These are phyloP conservation scores for Junonia oenone DNA, from an alignment of 2,888 invertebrate species.

Conservation along the genomic window DNA sequence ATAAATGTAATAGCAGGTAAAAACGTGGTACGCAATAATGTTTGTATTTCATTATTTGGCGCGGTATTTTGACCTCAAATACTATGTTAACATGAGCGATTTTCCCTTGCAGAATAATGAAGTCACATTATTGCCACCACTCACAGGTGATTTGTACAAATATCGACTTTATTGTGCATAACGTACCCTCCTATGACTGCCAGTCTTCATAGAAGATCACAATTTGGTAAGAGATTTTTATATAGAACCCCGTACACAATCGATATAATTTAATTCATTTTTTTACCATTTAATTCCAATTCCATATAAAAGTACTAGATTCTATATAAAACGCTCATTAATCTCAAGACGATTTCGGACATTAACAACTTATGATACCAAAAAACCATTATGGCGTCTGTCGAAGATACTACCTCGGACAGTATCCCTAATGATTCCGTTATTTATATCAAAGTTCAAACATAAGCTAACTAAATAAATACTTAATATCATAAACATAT, in stretches of 20 bases:
- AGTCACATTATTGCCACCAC: slow-evolving; percentile 6
- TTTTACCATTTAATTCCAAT: neutral
- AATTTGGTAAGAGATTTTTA: slow-evolving; percentile 47
- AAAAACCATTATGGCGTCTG: slow-evolving; percentile 4
- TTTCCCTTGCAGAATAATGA: slow-evolving; percentile 1
- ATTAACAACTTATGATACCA: slow-evolving; percentile 13
- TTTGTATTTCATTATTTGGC: neutral
- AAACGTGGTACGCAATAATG: neutral
- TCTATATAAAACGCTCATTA: slow-evolving; percentile 30
- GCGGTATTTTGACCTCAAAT: neutral
- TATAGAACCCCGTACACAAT: slow-evolving; percentile 43
- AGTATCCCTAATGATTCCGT: neutral
- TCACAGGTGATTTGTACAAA: slow-evolving; percentile 64
- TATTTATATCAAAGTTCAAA: slow-evolving; percentile 27
- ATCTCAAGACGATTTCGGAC: slow-evolving; percentile 28
- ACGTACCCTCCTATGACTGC: slow-evolving; percentile 50
- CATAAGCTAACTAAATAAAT: slow-evolving; percentile 66
- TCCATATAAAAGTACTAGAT: slow-evolving; percentile 13
- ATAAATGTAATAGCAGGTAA: neutral
- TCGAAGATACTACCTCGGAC: neutral
- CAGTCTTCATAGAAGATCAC: slow-evolving; percentile 70
- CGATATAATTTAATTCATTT: neutral
- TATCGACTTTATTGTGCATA: slow-evolving; percentile 75
- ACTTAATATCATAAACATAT: slow-evolving; percentile 68
- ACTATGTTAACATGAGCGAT: neutral